Base-by-base conservation (phyloP, 2,797 vertebrate genomes). In the Alosa sapidissima region DNA sequence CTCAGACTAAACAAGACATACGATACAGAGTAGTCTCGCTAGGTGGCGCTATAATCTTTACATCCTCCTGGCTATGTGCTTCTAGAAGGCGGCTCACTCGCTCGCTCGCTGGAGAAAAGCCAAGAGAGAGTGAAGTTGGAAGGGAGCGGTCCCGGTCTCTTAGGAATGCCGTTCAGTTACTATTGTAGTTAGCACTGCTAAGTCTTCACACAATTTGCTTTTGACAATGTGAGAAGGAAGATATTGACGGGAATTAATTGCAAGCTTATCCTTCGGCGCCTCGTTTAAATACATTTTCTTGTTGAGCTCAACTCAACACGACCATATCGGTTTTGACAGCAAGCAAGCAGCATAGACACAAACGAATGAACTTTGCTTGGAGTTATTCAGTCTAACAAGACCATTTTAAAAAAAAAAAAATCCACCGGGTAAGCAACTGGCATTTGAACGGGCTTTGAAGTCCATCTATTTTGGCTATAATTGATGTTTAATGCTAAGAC, bases 81-180 rank as follows among this genome's bases (percentile, higher is more conserved):
- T 75, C 41, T 5, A 14, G 36, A 41, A 45, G 5, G 33, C 68
- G 14, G 10, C 41, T 41, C 41, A 41, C 41, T 41, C 41, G 41
- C 41, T 41, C 33, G 24, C 11, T 16, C 5, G 33, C 16, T 9
- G 36, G 5, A 11, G 36, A 36, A 33, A 41, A 75, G 33, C 36
- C 68, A 58, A 4, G 55, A 58, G 13, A 55, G 65, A 72, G 65
- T 5, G 8, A 28, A 13, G 3, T 6, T 1, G 60, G 13, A 16
- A 75, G 68, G 68, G 68, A 75, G 68, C 33, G 68, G 68, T 41
- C 41, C 36, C 41, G 68, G 19, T 13, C 41, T 33, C 16, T 41
- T 14, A 75, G 68, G 68, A 75, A 75, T 75, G 68, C 36, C 36
- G 68, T 75, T 14, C 68, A 75, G 68, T 75, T 19, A 75, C 68